phyloP scores from a whole-genome alignment of 2,888 invertebrate genomes.

The Leptinotarsa haldemani region DNA sequence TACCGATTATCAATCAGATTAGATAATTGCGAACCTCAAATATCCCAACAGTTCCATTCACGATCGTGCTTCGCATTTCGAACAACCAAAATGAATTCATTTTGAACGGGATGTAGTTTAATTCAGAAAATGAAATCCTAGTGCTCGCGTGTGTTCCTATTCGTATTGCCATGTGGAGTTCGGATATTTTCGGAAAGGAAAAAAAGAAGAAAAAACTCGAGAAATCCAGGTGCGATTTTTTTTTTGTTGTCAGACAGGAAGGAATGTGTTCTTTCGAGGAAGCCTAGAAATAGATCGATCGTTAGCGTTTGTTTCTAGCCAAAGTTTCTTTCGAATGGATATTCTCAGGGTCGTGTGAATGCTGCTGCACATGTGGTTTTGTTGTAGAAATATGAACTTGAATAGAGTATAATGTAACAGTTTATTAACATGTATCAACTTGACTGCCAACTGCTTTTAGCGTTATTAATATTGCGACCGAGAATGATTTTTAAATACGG shows the following conservation, averaged over 20 bases:
- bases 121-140: neutral
- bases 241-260: constrained; percentile 11
- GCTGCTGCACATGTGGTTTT: neutral
- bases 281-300: constrained; percentile 3
- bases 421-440: neutral
- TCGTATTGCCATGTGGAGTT: constrained; percentile 9
- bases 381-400: constrained; percentile 10
- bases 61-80: neutral
- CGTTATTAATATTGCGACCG: neutral
- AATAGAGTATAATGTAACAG: neutral
- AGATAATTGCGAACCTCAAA: constrained; percentile 37
- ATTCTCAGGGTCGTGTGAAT: constrained; percentile 3
- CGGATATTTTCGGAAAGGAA: constrained; percentile 34
- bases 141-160: neutral
- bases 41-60: constrained; percentile 16
- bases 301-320: too few relatives aligned
- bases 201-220: constrained; percentile 33
- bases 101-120: neutral
- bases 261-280: neutral
- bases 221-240: constrained; percentile 37
- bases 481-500: neutral
- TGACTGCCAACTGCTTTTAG: neutral
- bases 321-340: neutral
- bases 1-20: constrained; percentile 39
- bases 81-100: neutral